phyloP scores from a whole-genome alignment of 2,888 invertebrate species.

The Caenorhabditis angaria region DNA sequence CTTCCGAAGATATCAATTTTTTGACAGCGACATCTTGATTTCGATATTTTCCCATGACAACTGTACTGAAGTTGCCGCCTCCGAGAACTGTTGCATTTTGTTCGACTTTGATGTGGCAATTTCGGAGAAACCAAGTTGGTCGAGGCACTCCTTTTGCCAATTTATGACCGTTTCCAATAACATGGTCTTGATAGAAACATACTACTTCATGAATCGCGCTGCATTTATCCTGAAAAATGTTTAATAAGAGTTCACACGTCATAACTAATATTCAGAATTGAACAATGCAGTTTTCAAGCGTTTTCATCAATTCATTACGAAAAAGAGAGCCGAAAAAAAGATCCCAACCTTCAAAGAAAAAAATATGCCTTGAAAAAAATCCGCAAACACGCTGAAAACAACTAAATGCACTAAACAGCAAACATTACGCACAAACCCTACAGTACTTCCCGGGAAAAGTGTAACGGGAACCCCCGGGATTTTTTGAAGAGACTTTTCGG shows the following conservation, averaged over 20 bases:
- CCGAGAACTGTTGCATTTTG: slow-evolving; percentile 10
- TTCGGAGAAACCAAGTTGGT: background rate
- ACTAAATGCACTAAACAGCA: no score
- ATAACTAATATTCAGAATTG: background rate
- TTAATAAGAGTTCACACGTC: background rate
- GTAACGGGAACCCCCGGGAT: no score
- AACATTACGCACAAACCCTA: no score
- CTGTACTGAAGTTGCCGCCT: slow-evolving; percentile 22
- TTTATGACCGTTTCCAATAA: slow-evolving; percentile 11
- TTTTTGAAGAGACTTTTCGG: no score
- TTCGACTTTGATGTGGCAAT: slow-evolving; percentile 6
- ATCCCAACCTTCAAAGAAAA: no score
- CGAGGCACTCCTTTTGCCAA: background rate
- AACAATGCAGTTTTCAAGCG: background rate
- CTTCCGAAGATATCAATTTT: background rate
- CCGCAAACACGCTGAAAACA: no score
- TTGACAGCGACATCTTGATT: slow-evolving; percentile 27
- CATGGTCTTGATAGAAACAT: background rate
- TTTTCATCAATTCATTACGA: no score
- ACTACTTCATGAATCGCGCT: background rate
- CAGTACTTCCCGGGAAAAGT: no score
- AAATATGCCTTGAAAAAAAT: no score
- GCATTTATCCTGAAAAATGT: background rate
- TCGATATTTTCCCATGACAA: slow-evolving; percentile 17
- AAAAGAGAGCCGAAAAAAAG: no score